A percentile compares a stretch with the other conserved stretches of the same genome.
These are phyloP conservation scores for Monochamus alternatus DNA, from an alignment of 2,888 invertebrate genomes.

Conservation along the genomic window DNA sequence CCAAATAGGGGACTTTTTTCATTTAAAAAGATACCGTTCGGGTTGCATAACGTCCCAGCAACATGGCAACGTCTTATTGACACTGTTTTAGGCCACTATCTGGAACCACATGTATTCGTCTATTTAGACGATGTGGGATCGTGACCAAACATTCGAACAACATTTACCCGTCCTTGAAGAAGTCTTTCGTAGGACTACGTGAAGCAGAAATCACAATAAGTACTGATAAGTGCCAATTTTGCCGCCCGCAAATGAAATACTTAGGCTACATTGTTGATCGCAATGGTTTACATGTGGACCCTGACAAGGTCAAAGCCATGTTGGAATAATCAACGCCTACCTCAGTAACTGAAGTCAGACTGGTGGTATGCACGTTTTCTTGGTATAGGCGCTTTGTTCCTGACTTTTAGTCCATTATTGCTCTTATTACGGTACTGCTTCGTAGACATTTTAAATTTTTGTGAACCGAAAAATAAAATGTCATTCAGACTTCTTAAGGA, in stretches of 20 bases:
- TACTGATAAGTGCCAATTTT: slow-evolving; percentile 17
- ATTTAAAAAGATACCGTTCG: neutral
- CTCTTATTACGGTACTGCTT: slow-evolving; percentile 46
- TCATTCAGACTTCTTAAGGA: slow-evolving; percentile 41
- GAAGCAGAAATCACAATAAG: slow-evolving; percentile 25
- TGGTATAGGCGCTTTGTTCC: slow-evolving; percentile 9
- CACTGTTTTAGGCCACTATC: slow-evolving; percentile 49
- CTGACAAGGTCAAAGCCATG: slow-evolving; percentile 5
- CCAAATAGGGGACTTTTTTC: neutral
- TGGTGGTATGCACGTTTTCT: neutral
- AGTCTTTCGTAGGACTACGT: neutral
- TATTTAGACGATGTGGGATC: slow-evolving; percentile 25
- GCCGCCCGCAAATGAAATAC: slow-evolving; percentile 28
- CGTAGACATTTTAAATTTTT: slow-evolving; percentile 34
- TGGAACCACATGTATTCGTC: slow-evolving; percentile 47
- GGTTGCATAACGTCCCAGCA: neutral
- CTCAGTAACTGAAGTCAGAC: slow-evolving; percentile 37
- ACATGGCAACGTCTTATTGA: neutral
- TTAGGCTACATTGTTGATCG: slow-evolving; percentile 11
- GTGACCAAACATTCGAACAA: neutral
- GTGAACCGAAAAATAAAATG: slow-evolving; percentile 37
- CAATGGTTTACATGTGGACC: slow-evolving; percentile 18
- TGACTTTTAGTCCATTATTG: slow-evolving; percentile 14
- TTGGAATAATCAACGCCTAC: slow-evolving; percentile 44
- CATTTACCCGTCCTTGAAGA: neutral